Evolutionary conservation across 2,797 vertebrate species (phyloP), one percentile per base, ranked within the genome.

Genomic region (Pantherophis vulpinus): DNA sequence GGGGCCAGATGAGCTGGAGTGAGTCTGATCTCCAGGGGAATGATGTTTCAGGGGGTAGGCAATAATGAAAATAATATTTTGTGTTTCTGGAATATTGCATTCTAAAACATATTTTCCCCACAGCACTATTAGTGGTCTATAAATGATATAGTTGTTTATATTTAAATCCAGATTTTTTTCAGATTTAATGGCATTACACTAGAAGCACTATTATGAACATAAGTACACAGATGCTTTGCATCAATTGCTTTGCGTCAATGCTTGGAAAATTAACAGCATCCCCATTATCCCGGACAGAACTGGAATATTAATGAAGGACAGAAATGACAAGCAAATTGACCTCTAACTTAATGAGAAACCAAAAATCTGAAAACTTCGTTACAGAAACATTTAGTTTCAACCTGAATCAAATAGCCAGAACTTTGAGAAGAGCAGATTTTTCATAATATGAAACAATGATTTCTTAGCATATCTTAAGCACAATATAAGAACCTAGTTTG

Each of bases 261-360:
- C 97, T 98, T 98, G 97, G 97, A 97, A 97, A 98, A 98, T 98
- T 98, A 98, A 98, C 98, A 98, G 97, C 97, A 96, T 96, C 95
- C 94, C 95, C 96, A 97, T 97, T 97, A 97, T 96, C 94, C 94
- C 96, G 95, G 63, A 96, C 32, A 93, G 96, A 97, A 96, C 95
- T 92, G 96, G 97, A 98, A 98, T 98, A 97, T 97, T 98, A 98
- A 98, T 98, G 97, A 98, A 97, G 97, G 96, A 91, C 79, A 92
- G 97, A 97, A 97, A 97, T 95, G 96, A 96, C 97, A 97, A 97
- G 96, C 96, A 95, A 97, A 96, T 95, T 98, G 97, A 97, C 97
- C 97, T 97, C 96, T 97, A 96, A 97, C 96, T 97, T 97, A 97
- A 97, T 96, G 96, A 97, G 94, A 97, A 95, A 25, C 74, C 37